Evolutionary conservation across 2,888 invertebrate genomes (phyloP).

Genomic region (Caradrina clavipalpis): DNA sequence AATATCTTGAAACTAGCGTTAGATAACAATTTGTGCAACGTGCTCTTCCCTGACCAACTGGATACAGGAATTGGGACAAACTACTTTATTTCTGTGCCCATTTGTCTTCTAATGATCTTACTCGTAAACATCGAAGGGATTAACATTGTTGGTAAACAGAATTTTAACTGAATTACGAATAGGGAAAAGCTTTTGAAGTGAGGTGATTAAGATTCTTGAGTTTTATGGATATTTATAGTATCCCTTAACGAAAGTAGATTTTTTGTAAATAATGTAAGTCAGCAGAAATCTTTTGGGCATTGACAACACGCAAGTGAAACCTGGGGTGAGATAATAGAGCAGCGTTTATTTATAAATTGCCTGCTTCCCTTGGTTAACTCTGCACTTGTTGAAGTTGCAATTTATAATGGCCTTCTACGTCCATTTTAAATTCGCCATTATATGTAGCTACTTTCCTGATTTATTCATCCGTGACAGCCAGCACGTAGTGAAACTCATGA

Average conservation of each 20-base stretch:
- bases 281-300: background rate
- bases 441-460: background rate
- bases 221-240: constrained; percentile 43
- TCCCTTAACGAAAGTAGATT: constrained; percentile 25
- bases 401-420: constrained; percentile 26
- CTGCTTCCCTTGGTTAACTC: constrained; percentile 47
- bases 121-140: constrained; percentile 55
- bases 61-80: constrained; percentile 61
- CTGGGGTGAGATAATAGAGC: constrained; percentile 20
- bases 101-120: constrained; percentile 45
- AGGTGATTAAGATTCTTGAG: constrained; percentile 30
- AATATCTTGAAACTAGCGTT: constrained; percentile 65
- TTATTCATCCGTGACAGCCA: constrained; percentile 7
- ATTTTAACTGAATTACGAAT: constrained; percentile 24
- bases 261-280: background rate
- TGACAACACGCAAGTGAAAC: constrained; percentile 12
- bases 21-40: constrained; percentile 67
- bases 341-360: constrained; percentile 38
- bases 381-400: constrained; percentile 31
- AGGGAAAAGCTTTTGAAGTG: constrained; percentile 37
- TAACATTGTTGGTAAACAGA: constrained; percentile 49
- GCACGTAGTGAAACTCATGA: background rate
- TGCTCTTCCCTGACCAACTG: constrained; percentile 57
- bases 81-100: constrained; percentile 59
- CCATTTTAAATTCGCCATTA: constrained; percentile 18